These are phyloP conservation scores for Andrena cerasifolii DNA, from an alignment of 1,140 invertebrate species.

Conservation along the genomic window DNA sequence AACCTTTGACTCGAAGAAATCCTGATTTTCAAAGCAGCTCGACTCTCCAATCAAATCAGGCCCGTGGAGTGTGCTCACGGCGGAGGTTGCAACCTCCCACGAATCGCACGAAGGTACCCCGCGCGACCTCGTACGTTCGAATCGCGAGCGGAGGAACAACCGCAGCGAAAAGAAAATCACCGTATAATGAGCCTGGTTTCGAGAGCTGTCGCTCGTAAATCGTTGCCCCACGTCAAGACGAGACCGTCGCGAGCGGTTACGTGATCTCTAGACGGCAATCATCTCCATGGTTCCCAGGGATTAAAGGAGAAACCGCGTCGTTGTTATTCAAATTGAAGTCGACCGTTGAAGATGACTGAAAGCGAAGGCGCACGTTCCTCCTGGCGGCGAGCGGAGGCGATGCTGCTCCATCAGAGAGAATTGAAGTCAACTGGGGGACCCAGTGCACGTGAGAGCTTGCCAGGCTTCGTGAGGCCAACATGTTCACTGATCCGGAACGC, in stretches of 20 bases:
- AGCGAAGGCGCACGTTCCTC: no score
- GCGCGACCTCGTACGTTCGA: neutral
- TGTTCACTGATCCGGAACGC: no score
- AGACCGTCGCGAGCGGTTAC: neutral
- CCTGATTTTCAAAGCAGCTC: no score
- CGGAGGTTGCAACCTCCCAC: no score
- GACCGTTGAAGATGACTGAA: no score
- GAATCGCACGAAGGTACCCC: neutral
- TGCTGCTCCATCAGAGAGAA: neutral
- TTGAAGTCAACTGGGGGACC: neutral
- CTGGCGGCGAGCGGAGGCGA: neutral
- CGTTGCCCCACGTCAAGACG: neutral
- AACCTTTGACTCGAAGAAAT: no score
- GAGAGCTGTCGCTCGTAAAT: constrained; percentile 32
- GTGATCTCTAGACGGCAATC: neutral
- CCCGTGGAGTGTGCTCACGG: no score
- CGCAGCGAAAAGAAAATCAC: constrained; percentile 16
- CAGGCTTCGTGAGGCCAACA: neutral
- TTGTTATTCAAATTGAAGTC: constrained; percentile 7
- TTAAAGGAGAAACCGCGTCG: constrained; percentile 8
- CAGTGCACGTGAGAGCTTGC: no score
- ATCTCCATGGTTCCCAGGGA: neutral
- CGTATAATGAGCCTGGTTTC: constrained; percentile 35
- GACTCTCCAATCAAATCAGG: no score
- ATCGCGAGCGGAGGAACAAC: constrained; percentile 16